Conservation (phyloP, 2,113 vertebrate species). For the Thalassarche chlororhynchos region DNA sequence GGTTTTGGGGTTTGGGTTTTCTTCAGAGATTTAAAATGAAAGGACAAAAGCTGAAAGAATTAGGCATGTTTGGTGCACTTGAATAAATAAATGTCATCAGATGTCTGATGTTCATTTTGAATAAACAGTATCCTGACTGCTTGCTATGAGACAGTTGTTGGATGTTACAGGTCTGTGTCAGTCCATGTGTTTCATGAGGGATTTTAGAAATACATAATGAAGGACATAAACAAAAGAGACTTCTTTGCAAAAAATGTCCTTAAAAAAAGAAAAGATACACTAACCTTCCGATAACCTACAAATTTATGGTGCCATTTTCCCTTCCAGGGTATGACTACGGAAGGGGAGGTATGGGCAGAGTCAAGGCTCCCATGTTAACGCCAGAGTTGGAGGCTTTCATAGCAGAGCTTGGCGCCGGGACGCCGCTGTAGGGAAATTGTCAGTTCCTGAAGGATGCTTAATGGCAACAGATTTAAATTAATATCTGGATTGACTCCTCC, state of each 20-base stretch:
- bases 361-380: not conserved
- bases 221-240: not conserved
- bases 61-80: not conserved
- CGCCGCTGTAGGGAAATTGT: not conserved
- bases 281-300: not conserved
- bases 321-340: not conserved
- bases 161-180: not conserved
- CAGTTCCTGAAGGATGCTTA: not conserved
- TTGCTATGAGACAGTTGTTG: no score
- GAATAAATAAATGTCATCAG: not conserved
- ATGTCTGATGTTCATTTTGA: not conserved
- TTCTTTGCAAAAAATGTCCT: not conserved
- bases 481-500: not conserved
- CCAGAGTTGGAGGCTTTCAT: not conserved
- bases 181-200: not conserved
- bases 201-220: not conserved
- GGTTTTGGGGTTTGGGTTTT: not conserved
- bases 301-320: not conserved
- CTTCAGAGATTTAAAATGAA: not conserved
- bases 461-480: not conserved
- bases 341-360: not conserved
- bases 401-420: not conserved
- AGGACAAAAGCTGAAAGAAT: not conserved
- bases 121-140: fast-evolving
- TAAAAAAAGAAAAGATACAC: not conserved